phyloP scores from a whole-genome alignment of 2,888 invertebrate species.

The Tetranychus piercei region DNA sequence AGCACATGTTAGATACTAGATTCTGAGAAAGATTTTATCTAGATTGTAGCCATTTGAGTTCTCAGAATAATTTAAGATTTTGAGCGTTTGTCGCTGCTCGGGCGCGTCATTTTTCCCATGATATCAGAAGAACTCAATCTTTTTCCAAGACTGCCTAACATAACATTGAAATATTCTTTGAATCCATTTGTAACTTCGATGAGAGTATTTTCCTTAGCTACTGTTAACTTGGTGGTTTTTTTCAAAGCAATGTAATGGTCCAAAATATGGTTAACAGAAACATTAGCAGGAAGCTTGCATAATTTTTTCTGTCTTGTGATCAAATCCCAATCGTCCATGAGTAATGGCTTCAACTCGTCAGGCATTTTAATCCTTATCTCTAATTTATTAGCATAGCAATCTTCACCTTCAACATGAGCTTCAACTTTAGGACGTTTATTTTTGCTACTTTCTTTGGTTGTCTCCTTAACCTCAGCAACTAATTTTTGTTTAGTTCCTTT shows the following conservation, averaged over 20 bases:
- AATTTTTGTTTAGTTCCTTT: neutral
- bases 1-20: no score
- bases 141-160: constrained; percentile 74
- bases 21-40: no score
- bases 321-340: constrained; percentile 87
- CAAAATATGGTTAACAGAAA: constrained; percentile 64
- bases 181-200: constrained; percentile 43
- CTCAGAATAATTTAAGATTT: no score
- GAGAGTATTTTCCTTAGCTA: constrained; percentile 29
- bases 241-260: constrained; percentile 67
- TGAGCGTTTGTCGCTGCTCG: no score
- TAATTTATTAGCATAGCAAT: constrained; percentile 65
- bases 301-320: constrained; percentile 62
- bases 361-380: constrained; percentile 81
- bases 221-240: constrained; percentile 36
- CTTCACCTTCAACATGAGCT: constrained; percentile 62
- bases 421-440: constrained; percentile 41
- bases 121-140: no score
- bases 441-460: constrained; percentile 27
- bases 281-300: constrained; percentile 59
- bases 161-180: constrained; percentile 79
- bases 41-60: no score
- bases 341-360: constrained; percentile 72
- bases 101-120: no score
- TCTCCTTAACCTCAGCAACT: neutral